Conservation (phyloP, 2,113 vertebrate species). For the Hydropotes inermis region DNA sequence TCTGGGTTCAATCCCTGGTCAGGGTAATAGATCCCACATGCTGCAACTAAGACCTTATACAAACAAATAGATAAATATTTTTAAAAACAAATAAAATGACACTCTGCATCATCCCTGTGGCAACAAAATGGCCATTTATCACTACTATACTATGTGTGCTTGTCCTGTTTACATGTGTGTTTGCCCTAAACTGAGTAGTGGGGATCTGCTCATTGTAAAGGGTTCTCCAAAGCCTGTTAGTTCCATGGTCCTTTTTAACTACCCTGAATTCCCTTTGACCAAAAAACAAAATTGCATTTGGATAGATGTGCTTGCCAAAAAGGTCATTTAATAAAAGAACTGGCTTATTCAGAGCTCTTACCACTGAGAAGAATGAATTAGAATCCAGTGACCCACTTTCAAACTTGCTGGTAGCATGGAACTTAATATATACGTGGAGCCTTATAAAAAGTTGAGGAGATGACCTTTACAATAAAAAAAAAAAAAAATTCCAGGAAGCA, state of each 20-base stretch:
- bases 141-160: rapidly evolving
- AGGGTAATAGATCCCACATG: not conserved
- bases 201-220: not conserved
- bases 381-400: slow-evolving; percentile 40
- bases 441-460: not conserved
- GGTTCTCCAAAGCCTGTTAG: not conserved
- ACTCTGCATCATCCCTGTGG: rapidly evolving
- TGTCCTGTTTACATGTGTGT: not conserved
- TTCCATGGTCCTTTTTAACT: not conserved
- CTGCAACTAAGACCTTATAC: not conserved
- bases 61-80: not conserved
- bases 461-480: slow-evolving; percentile 23
- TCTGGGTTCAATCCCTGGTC: not conserved
- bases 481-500: not conserved
- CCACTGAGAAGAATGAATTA: slow-evolving; percentile 43
- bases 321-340: slow-evolving; percentile 31
- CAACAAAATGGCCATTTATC: not conserved
- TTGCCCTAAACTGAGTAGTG: not conserved
- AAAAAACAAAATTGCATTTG: not conserved
- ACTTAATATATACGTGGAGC: not conserved
- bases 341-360: not conserved
- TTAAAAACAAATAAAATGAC: not conserved
- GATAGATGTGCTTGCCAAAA: slow-evolving; percentile 36
- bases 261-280: not conserved
- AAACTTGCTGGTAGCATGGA: not conserved